Base-by-base conservation (phyloP, 2,888 invertebrate species). In the Sesamia inferens region DNA sequence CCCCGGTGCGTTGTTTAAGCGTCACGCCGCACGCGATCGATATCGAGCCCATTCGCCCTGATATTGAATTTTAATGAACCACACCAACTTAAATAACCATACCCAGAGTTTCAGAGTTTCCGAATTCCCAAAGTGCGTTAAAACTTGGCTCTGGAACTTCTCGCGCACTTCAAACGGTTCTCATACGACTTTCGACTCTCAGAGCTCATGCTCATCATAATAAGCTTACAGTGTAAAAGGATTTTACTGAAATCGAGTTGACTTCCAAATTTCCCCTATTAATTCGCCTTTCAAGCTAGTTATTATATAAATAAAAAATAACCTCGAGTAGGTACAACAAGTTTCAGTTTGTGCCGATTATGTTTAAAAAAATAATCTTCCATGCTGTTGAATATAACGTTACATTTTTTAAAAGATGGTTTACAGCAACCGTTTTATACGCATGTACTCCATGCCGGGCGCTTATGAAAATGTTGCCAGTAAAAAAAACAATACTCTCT, bases 1-100 rank as follows among this genome's bases (percentile, higher is more conserved):
- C 81, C 80, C 85, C 67, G 76, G 74, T 80, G 86, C 82, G 88
- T 88, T 90, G 89, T 90, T 89, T 88, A 88, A 85, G 80, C 84
- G 83, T 82, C 83, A 79, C 19, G 51, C 51, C 51, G 10, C 51
- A 54, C 86, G 78, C 89, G 91, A 92, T 94, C 93, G 87, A 94
- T 93, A 91, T 79, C 75, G 75, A 79, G 76, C 83, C 86, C 86
- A 85, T 86, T 87, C 88, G 81, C 81, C 85, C 84, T 86, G 79
- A 91, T 93, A 93, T 93, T 89, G 91, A 93, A 93, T 93, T 93
- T 93, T 92, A 92, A 93, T 92, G 91, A 93, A 88, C 80, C 83
- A 77, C 81, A 88, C 85, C 82, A 91, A 90, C 90, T 91, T 88
- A 91, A 91, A 91, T 89, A 92, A 88, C 88, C 81, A 74, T 75